Evolutionary conservation across 2,113 vertebrate genomes (phyloP), one percentile per base, ranked within the genome.

Genomic region (Perca flavescens): DNA sequence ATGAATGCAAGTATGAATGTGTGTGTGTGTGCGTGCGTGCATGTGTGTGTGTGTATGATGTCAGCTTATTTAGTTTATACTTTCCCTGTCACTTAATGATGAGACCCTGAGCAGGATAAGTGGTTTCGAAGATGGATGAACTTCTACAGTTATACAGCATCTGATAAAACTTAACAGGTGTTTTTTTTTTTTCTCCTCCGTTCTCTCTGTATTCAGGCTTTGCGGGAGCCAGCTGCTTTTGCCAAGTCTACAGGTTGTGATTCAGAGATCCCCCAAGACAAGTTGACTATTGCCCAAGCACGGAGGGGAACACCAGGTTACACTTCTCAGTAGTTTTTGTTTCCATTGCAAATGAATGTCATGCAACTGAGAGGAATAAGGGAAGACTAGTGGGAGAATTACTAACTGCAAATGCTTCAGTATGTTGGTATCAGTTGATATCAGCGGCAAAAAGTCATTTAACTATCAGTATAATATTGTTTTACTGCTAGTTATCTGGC

Each of bases 291-390:
- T 77, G 92, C 96, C 79, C 97, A 98, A 87, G 97, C 97, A 28
- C 93, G 94, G 74, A 94, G 95, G 46, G 97, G 97, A 84, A 99
- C 97, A 21, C 97, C 97, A 96, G 97, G 97, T 98, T 84, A 74
- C 92, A 86, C n/a, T 36, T 84, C 36, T 72, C 13, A 19, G 6
- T 8, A 21, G 3, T 36, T 47, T 66, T 62, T 36, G 15, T 31
- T 64, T 8, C 1, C 34, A 47, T 57, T 52, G 13, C 11, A 22
- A 21, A 47, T 17, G 16, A 36, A 40, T 71, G 15, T 15, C 16
- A 14, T 52, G 13, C 3, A 46, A 28, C 40, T 4, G 4, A 60
- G 2, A 10, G 15, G 16, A 68, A 64, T 25, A 31, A 25, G 11
- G 8, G 15, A 66, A 46, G 56, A 54, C 50, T 21, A 61, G 31